A percentile compares a stretch with the other conserved stretches of the same genome.
Evolutionary conservation across 1,140 invertebrate genomes (phyloP).

Genomic region (Sycobia sp.): DNA sequence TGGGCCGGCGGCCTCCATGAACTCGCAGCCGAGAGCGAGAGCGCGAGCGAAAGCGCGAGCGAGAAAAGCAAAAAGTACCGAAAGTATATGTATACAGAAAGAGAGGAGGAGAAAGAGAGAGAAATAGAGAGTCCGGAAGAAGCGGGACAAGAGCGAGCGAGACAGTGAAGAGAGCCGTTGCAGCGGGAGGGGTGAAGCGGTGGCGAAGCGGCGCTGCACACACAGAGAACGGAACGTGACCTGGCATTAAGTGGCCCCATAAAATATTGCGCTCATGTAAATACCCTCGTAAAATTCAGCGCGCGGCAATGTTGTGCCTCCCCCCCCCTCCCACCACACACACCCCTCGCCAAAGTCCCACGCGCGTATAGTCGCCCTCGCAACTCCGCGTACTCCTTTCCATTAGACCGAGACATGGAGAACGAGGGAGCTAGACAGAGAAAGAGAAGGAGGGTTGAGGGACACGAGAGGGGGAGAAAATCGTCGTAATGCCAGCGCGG

Average conservation of each 20-base stretch:
- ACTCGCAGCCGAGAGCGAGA: conserved; percentile 8
- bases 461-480: neutral
- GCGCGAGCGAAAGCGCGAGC: neutral
- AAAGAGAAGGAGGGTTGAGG: neutral
- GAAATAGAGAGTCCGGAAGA: no score
- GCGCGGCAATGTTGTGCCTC: conserved; percentile 40
- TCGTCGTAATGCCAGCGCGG: neutral
- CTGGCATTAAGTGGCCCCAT: conserved; percentile 56
- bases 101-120: no score
- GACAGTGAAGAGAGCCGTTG: no score
- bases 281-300: conserved; percentile 56
- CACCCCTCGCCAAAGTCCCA: no score
- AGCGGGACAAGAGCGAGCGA: no score
- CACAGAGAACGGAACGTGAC: conserved; percentile 54
- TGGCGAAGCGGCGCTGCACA: conserved; percentile 17
- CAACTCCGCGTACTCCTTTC: no score
- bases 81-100: no score
- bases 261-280: conserved; percentile 58
- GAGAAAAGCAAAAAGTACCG: no score
- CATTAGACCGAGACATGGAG: conserved; percentile 19
- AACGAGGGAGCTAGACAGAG: neutral
- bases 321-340: no score
- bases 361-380: no score
- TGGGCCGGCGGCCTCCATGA: conserved; percentile 17
- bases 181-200: no score